These are phyloP conservation scores for Scarus forsteni DNA, from an alignment of 2,797 vertebrate genomes.

Conservation along the genomic window DNA sequence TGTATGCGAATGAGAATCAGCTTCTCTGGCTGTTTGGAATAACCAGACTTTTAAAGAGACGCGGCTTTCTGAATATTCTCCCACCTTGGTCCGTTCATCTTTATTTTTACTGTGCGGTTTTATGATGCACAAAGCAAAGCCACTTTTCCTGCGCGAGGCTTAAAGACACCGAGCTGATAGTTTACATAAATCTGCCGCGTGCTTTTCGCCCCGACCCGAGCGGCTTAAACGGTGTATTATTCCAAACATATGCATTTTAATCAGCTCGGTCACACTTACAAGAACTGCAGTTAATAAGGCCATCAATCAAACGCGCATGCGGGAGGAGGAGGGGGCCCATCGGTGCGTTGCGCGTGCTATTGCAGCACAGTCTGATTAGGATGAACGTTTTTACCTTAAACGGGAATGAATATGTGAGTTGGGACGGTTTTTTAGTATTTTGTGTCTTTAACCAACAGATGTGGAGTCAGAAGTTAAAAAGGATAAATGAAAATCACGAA, in stretches of 20 bases:
- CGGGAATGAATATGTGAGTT: constrained; percentile 1
- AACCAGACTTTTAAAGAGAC: constrained; percentile 28
- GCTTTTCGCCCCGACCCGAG: constrained; percentile 74
- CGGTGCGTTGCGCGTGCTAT: constrained; percentile 13
- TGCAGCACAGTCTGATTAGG: constrained; percentile 53
- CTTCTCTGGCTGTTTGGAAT: constrained; percentile 41
- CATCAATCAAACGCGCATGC: constrained; percentile 93
- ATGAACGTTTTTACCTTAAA: constrained; percentile 56
- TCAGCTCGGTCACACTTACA: constrained; percentile 99
- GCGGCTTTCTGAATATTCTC: constrained; percentile 45
- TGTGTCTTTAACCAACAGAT: neutral
- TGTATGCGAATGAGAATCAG: constrained; percentile 51
- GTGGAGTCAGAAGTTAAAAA: neutral
- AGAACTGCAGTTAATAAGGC: constrained; percentile 99
- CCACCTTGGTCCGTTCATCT: constrained; percentile 42
- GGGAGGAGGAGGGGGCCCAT: constrained; percentile 3
- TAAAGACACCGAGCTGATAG: constrained; percentile 76
- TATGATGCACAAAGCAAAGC: constrained; percentile 59
- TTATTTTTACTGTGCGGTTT: constrained; percentile 57
- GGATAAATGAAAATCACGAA: neutral
- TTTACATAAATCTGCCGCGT: constrained; percentile 84
- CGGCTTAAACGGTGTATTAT: constrained; percentile 98
- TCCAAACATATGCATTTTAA: constrained; percentile 99
- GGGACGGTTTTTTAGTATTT: neutral
- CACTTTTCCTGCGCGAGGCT: constrained; percentile 60